These are phyloP conservation scores for Eriocheir sinensis DNA, from an alignment of 1,140 invertebrate species.

Conservation along the genomic window DNA sequence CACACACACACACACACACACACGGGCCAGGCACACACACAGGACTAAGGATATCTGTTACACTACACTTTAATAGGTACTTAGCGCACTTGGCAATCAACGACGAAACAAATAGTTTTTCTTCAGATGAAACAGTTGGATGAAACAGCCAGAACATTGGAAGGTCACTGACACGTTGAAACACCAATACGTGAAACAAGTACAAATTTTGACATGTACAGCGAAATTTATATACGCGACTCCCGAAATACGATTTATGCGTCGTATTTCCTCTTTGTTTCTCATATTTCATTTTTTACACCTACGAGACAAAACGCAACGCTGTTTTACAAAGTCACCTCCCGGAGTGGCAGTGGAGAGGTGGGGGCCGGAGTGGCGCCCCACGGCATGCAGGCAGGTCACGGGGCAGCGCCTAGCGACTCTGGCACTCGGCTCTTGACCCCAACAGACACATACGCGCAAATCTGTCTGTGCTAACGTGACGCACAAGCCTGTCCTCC, in stretches of 20 bases:
- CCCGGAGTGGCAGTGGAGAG: background rate
- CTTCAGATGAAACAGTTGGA: background rate
- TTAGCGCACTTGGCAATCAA: slow-evolving; percentile 52
- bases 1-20: slow-evolving; percentile 5
- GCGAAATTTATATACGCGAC: background rate
- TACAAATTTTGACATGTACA: slow-evolving; percentile 1
- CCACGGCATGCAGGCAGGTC: background rate
- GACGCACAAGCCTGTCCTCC: background rate
- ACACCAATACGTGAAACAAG: background rate
- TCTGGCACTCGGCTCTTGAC: background rate
- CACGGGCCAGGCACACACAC: background rate
- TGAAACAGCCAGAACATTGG: slow-evolving; percentile 28
- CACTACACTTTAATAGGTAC: slow-evolving; percentile 59
- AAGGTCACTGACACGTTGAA: background rate
- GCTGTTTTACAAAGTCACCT: slow-evolving; percentile 7
- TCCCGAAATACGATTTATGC: background rate
- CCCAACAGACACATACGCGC: background rate
- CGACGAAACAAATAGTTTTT: slow-evolving; percentile 40
- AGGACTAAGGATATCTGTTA: slow-evolving; percentile 27
- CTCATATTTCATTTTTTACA: too few species aligned
- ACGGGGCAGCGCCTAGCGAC: background rate
- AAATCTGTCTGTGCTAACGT: background rate
- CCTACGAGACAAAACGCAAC: background rate
- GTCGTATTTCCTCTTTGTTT: background rate
- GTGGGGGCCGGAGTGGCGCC: background rate